These are phyloP conservation scores for Notamacropus eugenii DNA, from an alignment of 2,797 vertebrate genomes.

Conservation along the genomic window DNA sequence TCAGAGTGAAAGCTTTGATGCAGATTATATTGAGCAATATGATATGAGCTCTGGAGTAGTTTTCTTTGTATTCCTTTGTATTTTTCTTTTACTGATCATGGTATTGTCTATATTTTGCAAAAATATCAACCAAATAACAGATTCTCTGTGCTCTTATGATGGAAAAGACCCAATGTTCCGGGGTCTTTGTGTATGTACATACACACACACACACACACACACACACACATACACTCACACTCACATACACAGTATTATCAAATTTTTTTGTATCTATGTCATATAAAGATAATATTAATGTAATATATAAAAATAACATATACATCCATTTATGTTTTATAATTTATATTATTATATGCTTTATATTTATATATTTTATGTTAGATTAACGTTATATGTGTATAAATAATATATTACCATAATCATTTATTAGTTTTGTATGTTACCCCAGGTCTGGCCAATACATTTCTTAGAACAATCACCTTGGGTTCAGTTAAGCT, in stretches of 20 bases:
- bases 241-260: background rate
- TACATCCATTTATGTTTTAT: background rate
- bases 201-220: background rate
- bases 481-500: background rate
- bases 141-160: background rate
- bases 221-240: background rate
- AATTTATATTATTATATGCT: background rate
- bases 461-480: background rate
- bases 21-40: background rate
- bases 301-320: background rate
- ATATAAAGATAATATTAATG: background rate
- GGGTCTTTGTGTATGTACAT: background rate
- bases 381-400: background rate
- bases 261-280: background rate
- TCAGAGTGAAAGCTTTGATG: background rate
- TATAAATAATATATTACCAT: background rate
- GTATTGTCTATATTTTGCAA: background rate
- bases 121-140: background rate
- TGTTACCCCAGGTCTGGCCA: background rate
- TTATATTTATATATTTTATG: background rate
- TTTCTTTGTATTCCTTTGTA: background rate
- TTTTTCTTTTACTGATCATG: background rate
- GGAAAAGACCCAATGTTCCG: background rate
- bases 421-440: background rate
- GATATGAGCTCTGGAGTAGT: background rate